Conservation (phyloP, 2,888 invertebrate species). For the Notocelia uddmanniana region DNA sequence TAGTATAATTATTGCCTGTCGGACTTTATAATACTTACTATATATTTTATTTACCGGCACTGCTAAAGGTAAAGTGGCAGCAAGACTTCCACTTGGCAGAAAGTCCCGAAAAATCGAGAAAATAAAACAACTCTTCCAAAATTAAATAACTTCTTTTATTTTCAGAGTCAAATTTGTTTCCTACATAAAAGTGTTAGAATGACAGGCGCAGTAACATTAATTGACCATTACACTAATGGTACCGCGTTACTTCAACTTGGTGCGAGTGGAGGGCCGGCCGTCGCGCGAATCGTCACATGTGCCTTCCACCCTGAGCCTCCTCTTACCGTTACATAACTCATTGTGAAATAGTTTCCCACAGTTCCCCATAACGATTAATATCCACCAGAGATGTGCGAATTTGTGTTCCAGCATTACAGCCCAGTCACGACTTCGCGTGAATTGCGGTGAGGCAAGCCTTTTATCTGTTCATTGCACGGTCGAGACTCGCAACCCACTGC, state of each 20-base stretch:
- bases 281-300: constrained; percentile 17
- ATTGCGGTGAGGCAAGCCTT: no score
- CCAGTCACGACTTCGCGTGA: no score
- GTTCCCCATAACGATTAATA: background rate
- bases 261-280: constrained; percentile 71
- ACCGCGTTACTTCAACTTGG: constrained; percentile 70
- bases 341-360: background rate
- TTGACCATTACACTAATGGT: constrained; percentile 81
- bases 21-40: background rate
- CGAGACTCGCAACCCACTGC: no score
- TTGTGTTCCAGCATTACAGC: no score
- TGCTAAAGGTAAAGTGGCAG: background rate
- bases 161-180: constrained; percentile 85
- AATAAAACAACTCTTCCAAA: constrained; percentile 82
- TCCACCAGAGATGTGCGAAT: no score
- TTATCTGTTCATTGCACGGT: no score
- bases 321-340: background rate
- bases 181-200: constrained; percentile 85
- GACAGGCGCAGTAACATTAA: constrained; percentile 81
- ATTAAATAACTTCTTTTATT: constrained; percentile 86
- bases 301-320: background rate
- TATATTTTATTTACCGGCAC: background rate
- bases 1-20: no score
- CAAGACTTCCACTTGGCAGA: background rate
- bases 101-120: constrained; percentile 34